Evolutionary conservation across 2,888 invertebrate genomes (phyloP).

Genomic region (Pediacus dermestoides): DNA sequence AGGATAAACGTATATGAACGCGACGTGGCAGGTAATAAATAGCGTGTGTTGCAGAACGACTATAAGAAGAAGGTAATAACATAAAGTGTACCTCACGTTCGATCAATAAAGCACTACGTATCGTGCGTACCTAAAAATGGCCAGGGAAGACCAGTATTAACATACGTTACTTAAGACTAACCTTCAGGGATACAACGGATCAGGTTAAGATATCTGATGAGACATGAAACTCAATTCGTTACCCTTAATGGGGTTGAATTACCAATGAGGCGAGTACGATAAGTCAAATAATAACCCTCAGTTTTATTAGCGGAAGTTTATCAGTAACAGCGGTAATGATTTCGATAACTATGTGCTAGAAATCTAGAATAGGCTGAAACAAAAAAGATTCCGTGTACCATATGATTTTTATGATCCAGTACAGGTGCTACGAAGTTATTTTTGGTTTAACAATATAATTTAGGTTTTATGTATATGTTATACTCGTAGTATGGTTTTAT

Average conservation of each 20-base stretch:
- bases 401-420: no score
- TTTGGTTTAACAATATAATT: no score
- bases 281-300: no score
- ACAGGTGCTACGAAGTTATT: no score
- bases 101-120: constrained; percentile 7
- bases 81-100: constrained; percentile 7
- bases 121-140: constrained; percentile 8
- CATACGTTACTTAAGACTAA: constrained; percentile 6
- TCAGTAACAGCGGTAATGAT: no score
- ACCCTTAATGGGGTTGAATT: constrained; percentile 2
- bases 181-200: constrained; percentile 3
- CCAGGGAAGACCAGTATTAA: constrained; percentile 7
- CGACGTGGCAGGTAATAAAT: constrained; percentile 8
- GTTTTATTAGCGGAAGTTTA: no score
- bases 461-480: no score
- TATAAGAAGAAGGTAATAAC: constrained; percentile 7
- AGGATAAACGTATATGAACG: no score
- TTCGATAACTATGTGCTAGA: no score
- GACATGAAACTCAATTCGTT: constrained; percentile 6
- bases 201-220: constrained; percentile 6
- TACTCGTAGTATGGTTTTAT: no score
- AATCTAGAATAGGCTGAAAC: no score
- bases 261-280: constrained; percentile 1
- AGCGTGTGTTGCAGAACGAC: constrained; percentile 7
- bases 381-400: no score